Conservation (phyloP, 1,140 invertebrate genomes). For the Tenebrio molitor region DNA sequence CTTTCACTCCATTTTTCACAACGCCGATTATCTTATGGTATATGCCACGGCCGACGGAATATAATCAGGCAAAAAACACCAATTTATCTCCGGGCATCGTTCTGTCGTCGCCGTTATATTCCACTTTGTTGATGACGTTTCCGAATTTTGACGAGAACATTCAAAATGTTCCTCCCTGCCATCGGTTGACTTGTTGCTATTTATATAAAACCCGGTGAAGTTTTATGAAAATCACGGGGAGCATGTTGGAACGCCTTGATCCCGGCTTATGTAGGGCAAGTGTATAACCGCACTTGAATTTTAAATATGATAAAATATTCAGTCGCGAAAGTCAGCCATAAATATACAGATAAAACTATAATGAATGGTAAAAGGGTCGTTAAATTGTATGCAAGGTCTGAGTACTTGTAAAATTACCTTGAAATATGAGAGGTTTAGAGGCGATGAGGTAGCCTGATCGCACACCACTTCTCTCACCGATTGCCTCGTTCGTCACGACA, state of each 20-base stretch:
- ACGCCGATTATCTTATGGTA: constrained; percentile 9
- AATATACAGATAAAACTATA: constrained; percentile 59
- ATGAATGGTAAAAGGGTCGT: constrained; percentile 57
- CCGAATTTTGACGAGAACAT: constrained; percentile 19
- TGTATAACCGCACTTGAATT: constrained; percentile 32
- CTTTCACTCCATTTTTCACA: constrained; percentile 26
- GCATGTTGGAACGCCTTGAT: neutral
- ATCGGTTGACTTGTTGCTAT: constrained; percentile 15
- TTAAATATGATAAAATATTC: constrained; percentile 56
- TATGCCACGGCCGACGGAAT: constrained; percentile 3
- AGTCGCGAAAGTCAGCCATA: constrained; percentile 51
- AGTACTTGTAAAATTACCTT: constrained; percentile 55
- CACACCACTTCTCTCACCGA: constrained; percentile 49
- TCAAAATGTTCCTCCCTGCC: neutral
- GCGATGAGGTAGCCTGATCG: constrained; percentile 48
- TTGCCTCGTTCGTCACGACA: no score
- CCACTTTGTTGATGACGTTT: constrained; percentile 1
- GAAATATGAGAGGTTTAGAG: constrained; percentile 56
- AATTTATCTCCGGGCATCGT: constrained; percentile 18
- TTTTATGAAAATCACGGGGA: constrained; percentile 13
- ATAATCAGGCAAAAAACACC: constrained; percentile 21
- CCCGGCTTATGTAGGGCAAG: constrained; percentile 31
- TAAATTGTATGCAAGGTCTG: constrained; percentile 53
- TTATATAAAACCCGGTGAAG: constrained; percentile 4
- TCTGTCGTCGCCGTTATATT: constrained; percentile 16